Percentiles rank a stretch among this genome's conserved stretches.
phyloP scores from a whole-genome alignment of 2,888 invertebrate genomes.

The Mechanitis mazaeus region DNA sequence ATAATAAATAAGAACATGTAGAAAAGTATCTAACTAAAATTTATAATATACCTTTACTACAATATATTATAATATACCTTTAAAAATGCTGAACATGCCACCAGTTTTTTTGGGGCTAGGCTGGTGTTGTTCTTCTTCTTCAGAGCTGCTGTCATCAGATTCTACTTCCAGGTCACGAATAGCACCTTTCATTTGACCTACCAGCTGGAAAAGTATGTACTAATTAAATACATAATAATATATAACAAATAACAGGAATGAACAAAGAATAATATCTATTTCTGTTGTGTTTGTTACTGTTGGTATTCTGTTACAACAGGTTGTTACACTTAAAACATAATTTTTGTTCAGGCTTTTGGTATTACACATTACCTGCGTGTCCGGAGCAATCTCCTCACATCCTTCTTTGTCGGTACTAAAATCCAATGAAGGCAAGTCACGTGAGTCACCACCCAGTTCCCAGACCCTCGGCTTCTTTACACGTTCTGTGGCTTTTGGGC shows the following conservation, averaged over 20 bases:
- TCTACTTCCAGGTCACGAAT: slow-evolving; percentile 90
- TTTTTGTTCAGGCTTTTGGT: too few relatives aligned
- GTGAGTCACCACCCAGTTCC: slow-evolving; percentile 88
- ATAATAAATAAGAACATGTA: too few relatives aligned
- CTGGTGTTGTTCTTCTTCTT: slow-evolving; percentile 63
- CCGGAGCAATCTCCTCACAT: slow-evolving; percentile 76
- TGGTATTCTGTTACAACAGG: too few relatives aligned
- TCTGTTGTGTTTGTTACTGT: too few relatives aligned
- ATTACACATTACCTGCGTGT: slow-evolving; percentile 76
- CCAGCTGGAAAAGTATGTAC: slow-evolving; percentile 60
- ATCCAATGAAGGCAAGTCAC: slow-evolving; percentile 88
- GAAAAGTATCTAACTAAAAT: too few relatives aligned
- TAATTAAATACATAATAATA: too few relatives aligned
- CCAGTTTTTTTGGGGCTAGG: slow-evolving; percentile 52
- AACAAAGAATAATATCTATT: too few relatives aligned
- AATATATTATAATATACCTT: slow-evolving; percentile 52
- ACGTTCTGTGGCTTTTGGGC: slow-evolving; percentile 77
- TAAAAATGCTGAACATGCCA: slow-evolving; percentile 91
- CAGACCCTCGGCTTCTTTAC: slow-evolving; percentile 94
- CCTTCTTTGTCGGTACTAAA: slow-evolving; percentile 85
- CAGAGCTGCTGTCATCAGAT: slow-evolving; percentile 81
- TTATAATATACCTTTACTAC: too few relatives aligned
- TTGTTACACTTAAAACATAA: too few relatives aligned
- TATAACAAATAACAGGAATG: too few relatives aligned
- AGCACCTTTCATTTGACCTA: slow-evolving; percentile 89